Evolutionary conservation across 2,888 invertebrate genomes (phyloP).

Genomic region (Diarsia brunnea): DNA sequence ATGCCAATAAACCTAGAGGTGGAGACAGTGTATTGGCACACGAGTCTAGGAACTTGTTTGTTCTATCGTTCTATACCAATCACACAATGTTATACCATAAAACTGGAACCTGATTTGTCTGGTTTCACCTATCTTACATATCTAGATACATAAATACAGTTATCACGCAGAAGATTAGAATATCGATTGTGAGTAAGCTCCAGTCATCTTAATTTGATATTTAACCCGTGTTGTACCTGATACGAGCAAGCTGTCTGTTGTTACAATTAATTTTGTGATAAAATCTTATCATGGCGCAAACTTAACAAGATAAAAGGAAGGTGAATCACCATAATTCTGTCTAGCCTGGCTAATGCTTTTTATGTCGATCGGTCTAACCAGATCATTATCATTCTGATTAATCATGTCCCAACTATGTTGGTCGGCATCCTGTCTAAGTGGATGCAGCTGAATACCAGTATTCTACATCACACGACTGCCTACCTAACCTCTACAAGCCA

Average conservation of each 20-base stretch:
- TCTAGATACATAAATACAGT: constrained; percentile 13
- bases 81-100: background rate
- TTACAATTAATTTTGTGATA: constrained; percentile 15
- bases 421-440: background rate
- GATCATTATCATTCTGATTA: too few species aligned
- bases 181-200: background rate
- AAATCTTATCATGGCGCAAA: background rate
- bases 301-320: background rate
- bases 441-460: background rate
- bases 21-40: too few species aligned
- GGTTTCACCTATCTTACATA: constrained; percentile 5
- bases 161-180: background rate
- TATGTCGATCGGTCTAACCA: background rate
- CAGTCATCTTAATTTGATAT: constrained; percentile 19
- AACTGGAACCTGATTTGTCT: background rate
- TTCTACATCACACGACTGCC: too few species aligned
- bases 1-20: too few species aligned
- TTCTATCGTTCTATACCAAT: too few species aligned
- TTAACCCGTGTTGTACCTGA: background rate
- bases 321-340: background rate
- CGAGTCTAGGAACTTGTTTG: too few species aligned
- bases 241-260: background rate
- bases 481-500: background rate
- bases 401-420: background rate
- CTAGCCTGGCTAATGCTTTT: background rate